These are phyloP conservation scores for Oncorhynchus nerka DNA, from an alignment of 2,113 vertebrate species.

Conservation along the genomic window DNA sequence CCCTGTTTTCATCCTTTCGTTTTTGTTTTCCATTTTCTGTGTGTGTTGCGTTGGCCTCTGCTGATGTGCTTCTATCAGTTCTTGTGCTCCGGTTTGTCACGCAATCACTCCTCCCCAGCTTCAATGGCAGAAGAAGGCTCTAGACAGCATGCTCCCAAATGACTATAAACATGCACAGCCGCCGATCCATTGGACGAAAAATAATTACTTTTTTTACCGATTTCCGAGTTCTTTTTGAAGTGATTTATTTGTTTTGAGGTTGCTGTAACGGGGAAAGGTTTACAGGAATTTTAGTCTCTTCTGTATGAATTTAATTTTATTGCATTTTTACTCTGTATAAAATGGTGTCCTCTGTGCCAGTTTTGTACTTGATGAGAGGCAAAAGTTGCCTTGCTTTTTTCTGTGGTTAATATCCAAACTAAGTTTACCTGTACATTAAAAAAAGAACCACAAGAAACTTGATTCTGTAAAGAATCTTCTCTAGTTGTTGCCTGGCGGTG, in stretches of 20 bases:
- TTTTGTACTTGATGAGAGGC: constrained; percentile 98
- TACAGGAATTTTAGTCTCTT: constrained; percentile 76
- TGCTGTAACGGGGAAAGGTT: constrained; percentile 91
- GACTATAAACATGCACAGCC: constrained; percentile 75
- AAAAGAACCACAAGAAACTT: constrained; percentile 97
- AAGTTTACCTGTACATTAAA: constrained; percentile 99
- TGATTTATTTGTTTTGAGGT: constrained; percentile 92
- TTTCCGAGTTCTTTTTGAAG: constrained; percentile 86
- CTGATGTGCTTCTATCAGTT: constrained; percentile 17
- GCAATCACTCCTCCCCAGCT: constrained; percentile 22
- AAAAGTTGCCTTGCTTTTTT: constrained; percentile 82
- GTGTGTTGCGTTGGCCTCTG: constrained; percentile 65
- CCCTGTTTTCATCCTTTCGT: constrained; percentile 14
- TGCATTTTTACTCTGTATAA: constrained; percentile 99
- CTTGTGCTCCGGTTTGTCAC: neutral
- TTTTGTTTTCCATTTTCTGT: constrained; percentile 58
- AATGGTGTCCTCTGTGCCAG: constrained; percentile 97
- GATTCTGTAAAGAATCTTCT: constrained; percentile 99
- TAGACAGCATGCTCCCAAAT: constrained; percentile 25
- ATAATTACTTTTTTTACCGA: constrained; percentile 81
- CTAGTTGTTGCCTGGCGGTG: constrained; percentile 98
- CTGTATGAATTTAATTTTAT: constrained; percentile 97
- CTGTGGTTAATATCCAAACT: constrained; percentile 98
- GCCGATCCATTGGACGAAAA: constrained; percentile 49
- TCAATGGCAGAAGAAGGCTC: constrained; percentile 80